These are phyloP conservation scores for Drosophila eohydei DNA, from an alignment of 2,888 invertebrate species.

Conservation along the genomic window DNA sequence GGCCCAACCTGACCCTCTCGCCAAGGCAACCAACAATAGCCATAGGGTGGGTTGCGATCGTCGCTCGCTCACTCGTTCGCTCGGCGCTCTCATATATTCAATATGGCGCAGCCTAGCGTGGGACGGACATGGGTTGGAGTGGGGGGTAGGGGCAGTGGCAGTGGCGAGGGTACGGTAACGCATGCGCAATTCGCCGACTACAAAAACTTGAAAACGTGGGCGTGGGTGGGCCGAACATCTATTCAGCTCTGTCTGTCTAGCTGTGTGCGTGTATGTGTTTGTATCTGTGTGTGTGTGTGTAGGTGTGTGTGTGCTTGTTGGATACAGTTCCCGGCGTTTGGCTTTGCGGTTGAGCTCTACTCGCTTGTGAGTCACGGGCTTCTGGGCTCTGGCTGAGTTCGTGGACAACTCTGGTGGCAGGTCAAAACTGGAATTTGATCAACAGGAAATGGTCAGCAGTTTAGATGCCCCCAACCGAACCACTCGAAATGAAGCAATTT, in stretches of 20 bases:
- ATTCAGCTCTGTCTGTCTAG: constrained; percentile 9
- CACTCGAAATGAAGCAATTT: background rate
- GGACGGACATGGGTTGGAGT: constrained; percentile 28
- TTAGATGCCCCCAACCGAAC: constrained; percentile 6
- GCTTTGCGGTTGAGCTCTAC: constrained; percentile 52
- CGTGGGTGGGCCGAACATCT: constrained; percentile 63
- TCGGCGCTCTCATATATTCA: constrained; percentile 40
- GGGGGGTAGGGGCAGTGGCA: background rate
- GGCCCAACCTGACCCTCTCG: constrained; percentile 43
- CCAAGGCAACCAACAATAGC: constrained; percentile 22
- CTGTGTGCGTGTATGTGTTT: constrained; percentile 8
- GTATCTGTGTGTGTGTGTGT: constrained; percentile 15
- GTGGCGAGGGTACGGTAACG: constrained; percentile 51
- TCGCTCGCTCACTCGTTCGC: constrained; percentile 10
- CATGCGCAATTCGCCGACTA: constrained; percentile 66
- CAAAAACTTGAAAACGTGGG: constrained; percentile 47
- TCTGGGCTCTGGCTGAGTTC: constrained; percentile 37
- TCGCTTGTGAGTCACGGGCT: constrained; percentile 53
- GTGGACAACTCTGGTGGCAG: constrained; percentile 28
- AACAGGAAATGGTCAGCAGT: constrained; percentile 63
- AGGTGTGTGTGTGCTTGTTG: constrained; percentile 14
- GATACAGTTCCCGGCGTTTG: constrained; percentile 40
- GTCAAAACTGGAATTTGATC: constrained; percentile 54
- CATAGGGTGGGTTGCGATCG: constrained; percentile 51
- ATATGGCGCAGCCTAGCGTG: constrained; percentile 57